phyloP scores from a whole-genome alignment of 2,888 invertebrate species.

The Julus scanicus region DNA sequence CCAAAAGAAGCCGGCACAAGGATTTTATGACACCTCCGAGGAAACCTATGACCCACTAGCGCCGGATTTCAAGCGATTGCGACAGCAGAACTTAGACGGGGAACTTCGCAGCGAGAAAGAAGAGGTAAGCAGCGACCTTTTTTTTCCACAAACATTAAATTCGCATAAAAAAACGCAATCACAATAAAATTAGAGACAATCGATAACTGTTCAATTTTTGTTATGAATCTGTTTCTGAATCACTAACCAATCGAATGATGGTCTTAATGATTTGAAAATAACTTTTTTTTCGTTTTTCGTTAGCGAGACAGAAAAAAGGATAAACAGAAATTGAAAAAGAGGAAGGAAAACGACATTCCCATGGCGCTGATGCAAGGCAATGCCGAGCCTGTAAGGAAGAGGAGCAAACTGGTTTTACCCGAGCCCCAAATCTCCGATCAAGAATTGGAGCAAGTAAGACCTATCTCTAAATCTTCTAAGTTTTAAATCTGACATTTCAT shows the following conservation, averaged over 20 bases:
- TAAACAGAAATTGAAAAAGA: conserved; percentile 92
- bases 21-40: conserved; percentile 94
- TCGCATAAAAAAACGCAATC: too few relatives aligned
- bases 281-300: conserved; percentile 52
- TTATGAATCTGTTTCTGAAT: too few relatives aligned
- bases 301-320: conserved; percentile 92
- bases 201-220: too few relatives aligned
- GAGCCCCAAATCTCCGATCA: conserved; percentile 96
- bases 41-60: conserved; percentile 89
- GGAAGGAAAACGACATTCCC: conserved; percentile 92
- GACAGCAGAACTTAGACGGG: conserved; percentile 93
- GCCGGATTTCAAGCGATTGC: conserved; percentile 87
- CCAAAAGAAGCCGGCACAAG: conserved; percentile 90
- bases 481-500: too few relatives aligned
- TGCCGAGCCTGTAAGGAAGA: conserved; percentile 85
- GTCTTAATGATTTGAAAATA: background rate
- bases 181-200: too few relatives aligned
- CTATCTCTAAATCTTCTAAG: background rate
- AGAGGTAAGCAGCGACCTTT: conserved; percentile 71
- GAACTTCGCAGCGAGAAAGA: conserved; percentile 90
- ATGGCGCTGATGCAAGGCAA: conserved; percentile 80
- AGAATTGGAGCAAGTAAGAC: conserved; percentile 71
- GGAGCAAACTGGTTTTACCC: conserved; percentile 95
- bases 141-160: background rate
- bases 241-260: too few relatives aligned